These are phyloP conservation scores for Gymnocheta viridis DNA, from an alignment of 2,888 invertebrate genomes.

Conservation along the genomic window DNA sequence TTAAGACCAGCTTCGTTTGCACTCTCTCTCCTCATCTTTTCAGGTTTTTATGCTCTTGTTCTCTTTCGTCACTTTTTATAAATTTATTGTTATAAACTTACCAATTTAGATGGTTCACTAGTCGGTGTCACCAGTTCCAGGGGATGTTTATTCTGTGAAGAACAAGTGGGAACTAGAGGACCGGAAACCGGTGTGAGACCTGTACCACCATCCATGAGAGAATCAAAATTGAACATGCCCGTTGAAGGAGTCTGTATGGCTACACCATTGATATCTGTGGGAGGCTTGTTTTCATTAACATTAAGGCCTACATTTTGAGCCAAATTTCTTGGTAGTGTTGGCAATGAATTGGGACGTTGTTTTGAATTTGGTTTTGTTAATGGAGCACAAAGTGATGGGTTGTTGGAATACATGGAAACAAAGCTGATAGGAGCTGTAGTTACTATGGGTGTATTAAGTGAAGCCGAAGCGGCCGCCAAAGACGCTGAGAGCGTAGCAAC, in stretches of 20 bases:
- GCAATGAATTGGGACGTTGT: constrained; percentile 88
- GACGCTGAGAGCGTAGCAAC: constrained; percentile 80
- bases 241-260: constrained; percentile 94
- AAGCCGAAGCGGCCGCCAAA: constrained; percentile 79
- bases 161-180: constrained; percentile 87
- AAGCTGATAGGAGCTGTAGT: constrained; percentile 77
- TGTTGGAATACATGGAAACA: constrained; percentile 64
- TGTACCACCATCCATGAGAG: constrained; percentile 95
- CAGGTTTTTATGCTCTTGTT: constrained; percentile 57
- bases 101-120: constrained; percentile 89
- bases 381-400: constrained; percentile 69
- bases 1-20: constrained; percentile 70
- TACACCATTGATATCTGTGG: constrained; percentile 88
- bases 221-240: constrained; percentile 95
- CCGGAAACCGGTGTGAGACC: constrained; percentile 93
- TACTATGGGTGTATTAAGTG: constrained; percentile 81
- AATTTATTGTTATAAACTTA: constrained; percentile 88
- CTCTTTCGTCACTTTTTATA: not conserved
- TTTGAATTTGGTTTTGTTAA: constrained; percentile 77
- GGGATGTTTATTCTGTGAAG: constrained; percentile 88
- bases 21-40: constrained; percentile 62
- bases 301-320: constrained; percentile 80
- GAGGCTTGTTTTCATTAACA: constrained; percentile 75
- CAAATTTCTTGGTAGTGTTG: constrained; percentile 85
- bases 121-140: constrained; percentile 88